Evolutionary conservation across 2,797 vertebrate genomes (phyloP).

Genomic region (Megalops cyprinoides): DNA sequence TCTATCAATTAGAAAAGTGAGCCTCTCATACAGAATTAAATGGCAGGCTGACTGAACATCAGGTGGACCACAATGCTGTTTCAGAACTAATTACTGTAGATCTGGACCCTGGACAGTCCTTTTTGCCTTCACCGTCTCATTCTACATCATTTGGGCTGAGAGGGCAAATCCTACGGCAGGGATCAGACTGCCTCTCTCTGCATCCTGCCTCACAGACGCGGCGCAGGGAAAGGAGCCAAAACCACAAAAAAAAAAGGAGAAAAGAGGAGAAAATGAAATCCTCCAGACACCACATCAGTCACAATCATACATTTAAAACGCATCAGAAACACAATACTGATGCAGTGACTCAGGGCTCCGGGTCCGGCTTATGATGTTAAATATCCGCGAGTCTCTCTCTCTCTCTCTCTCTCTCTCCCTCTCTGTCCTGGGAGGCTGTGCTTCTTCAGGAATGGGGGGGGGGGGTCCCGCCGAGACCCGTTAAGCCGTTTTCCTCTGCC

Average conservation of each 20-base stretch:
- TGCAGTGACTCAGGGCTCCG: not conserved
- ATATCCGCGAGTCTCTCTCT: not conserved
- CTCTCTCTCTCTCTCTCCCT: too few species aligned
- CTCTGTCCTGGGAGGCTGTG: not conserved
- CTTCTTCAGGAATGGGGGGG: constrained; percentile 37
- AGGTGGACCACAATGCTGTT: too few species aligned
- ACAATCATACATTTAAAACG: not conserved
- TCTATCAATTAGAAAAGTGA: too few species aligned
- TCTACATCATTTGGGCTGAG: too few species aligned
- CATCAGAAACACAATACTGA: not conserved
- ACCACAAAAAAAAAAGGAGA: constrained; percentile 5
- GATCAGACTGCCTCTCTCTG: too few species aligned
- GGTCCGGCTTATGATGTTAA: not conserved
- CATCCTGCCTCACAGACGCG: not conserved
- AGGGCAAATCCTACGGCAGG: not conserved
- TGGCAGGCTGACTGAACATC: too few species aligned
- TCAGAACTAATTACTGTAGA: too few species aligned
- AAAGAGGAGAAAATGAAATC: not conserved
- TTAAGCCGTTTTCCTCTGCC: constrained; percentile 63
- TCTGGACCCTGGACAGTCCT: too few species aligned
- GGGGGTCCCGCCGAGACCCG: constrained; percentile 56
- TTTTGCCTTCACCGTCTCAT: not conserved
- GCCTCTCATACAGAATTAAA: too few species aligned
- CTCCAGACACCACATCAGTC: not conserved
- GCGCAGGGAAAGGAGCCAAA: not conserved